Evolutionary conservation across 2,888 invertebrate species (phyloP).

Genomic region (Euspilapteryx auroguttella): DNA sequence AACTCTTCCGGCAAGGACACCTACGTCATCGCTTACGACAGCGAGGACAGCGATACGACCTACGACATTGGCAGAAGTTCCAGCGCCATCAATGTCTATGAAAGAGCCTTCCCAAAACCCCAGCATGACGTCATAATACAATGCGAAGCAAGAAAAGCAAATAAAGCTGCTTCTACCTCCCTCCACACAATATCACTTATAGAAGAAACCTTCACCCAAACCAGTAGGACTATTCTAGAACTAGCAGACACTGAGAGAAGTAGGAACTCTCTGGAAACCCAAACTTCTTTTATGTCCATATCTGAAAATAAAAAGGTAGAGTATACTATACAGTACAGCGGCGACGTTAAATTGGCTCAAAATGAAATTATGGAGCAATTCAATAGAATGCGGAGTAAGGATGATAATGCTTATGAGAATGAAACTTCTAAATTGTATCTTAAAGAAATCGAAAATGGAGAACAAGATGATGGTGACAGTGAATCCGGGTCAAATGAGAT

Average conservation of each 20-base stretch:
- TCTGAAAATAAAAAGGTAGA: constrained; percentile 28
- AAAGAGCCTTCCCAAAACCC: no score
- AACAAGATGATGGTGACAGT: not conserved
- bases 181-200: constrained; percentile 18
- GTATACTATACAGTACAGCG: constrained; percentile 22
- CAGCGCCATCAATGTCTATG: constrained; percentile 17
- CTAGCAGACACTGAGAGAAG: constrained; percentile 31
- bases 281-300: constrained; percentile 39
- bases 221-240: constrained; percentile 60
- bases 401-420: no score
- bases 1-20: constrained; percentile 42
- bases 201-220: constrained; percentile 54
- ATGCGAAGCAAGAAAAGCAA: constrained; percentile 8
- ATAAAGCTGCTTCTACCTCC: constrained; percentile 9
- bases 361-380: constrained; percentile 4
- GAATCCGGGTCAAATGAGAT: not conserved
- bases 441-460: not conserved
- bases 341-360: constrained; percentile 5
- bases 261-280: constrained; percentile 30
- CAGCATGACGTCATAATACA: constrained; percentile 5
- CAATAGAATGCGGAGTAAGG: not conserved
- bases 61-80: constrained; percentile 14
- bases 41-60: constrained; percentile 15
- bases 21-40: constrained; percentile 35
- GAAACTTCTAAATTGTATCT: no score